Evolutionary conservation across 2,113 vertebrate genomes (phyloP), one percentile per base, ranked within the genome.

Genomic region (Cephalophus harveyi): DNA sequence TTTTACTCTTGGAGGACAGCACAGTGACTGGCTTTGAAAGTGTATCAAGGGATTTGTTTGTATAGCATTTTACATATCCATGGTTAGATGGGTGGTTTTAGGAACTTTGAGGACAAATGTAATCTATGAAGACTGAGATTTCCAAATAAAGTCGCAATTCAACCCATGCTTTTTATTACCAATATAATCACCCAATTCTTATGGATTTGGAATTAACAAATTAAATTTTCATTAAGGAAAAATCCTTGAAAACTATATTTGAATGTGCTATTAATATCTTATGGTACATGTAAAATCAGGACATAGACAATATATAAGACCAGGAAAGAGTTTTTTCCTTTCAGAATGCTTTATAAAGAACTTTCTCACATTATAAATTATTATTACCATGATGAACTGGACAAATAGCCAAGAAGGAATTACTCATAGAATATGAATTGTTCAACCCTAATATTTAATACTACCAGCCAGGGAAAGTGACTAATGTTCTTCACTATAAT

Each of bases 221-320:
- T 93, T 88, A 88, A 95, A 78, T 76, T 71, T 82, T 94, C 40
- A 89, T 81, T 40, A 55, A 94, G 86, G 59, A 84, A 43, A 89
- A 55, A 25, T 76, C 78, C 21, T 89, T 67, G 52, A 90, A 43
- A 83, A 46, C 74, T 62, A 0, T 94, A 84, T 79, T 90, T 87
- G 57, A 67, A 84, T 71, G n/a, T 79, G 7, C 23, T 84, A 52
- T 76, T 79, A 89, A 64, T 85, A 91, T 89, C 36, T 84, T 48
- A 54, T 2, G 46, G 60, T 79, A 7, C 6, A 67, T 30, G 4
- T 78, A 93, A 83, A 95, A 83, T 67, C 25, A 93, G 64, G 14
- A 60, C n/a, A 79, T 83, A 43, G 43, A 28, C 40, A 87, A 81
- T 62, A 88, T 74, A 11, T 57, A 88, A 90, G 90, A 60, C 28